phyloP scores from a whole-genome alignment of 2,113 vertebrate genomes.

The Rostratula benghalensis region DNA sequence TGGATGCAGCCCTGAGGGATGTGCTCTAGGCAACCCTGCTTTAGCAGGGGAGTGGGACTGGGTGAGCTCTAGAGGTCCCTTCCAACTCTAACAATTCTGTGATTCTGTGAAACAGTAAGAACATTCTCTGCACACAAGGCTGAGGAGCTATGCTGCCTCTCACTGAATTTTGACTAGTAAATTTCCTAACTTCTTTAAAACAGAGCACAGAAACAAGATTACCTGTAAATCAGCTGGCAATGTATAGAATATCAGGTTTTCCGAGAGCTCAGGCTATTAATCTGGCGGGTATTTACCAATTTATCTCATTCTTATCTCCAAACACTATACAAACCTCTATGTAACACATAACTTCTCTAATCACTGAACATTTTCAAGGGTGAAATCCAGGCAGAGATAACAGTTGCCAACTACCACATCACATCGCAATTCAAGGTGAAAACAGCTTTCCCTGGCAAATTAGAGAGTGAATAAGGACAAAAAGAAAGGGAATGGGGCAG shows the following conservation, averaged over 20 bases:
- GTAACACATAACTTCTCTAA: neutral
- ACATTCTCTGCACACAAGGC: neutral
- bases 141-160: neutral
- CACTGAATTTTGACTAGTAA: neutral
- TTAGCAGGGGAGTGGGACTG: too few species aligned
- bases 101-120: neutral
- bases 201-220: neutral
- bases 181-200: neutral
- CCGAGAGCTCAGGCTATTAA: neutral
- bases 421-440: neutral
- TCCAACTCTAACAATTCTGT: too few species aligned
- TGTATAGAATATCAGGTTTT: neutral
- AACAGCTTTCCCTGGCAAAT: neutral
- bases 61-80: too few species aligned
- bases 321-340: neutral
- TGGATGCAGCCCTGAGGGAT: too few species aligned
- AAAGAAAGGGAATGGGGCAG: neutral
- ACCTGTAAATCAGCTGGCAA: neutral
- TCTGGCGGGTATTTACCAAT: neutral
- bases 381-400: neutral
- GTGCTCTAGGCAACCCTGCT: too few species aligned
- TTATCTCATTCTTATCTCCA: constrained; percentile 17
- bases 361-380: neutral
- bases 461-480: neutral
- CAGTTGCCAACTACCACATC: neutral